Conservation (phyloP, 2,113 vertebrate species). For the Synchiropus splendidus region DNA sequence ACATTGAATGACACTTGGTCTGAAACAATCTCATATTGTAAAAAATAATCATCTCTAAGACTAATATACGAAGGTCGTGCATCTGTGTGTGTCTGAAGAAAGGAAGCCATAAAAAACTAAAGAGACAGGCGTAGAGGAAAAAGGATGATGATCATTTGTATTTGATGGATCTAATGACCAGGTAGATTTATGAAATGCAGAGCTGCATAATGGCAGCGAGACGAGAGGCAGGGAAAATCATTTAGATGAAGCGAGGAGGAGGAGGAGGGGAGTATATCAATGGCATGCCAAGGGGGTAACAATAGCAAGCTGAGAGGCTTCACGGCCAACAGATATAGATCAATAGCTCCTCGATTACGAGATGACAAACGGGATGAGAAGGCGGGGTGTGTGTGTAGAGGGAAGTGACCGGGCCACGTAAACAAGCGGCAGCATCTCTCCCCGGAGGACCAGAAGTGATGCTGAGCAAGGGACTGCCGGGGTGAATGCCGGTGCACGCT, state of each 20-base stretch:
- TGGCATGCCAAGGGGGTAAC: slow-evolving; percentile 46
- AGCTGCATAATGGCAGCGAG: slow-evolving; percentile 42
- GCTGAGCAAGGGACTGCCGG: slow-evolving; percentile 56
- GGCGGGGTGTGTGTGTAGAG: slow-evolving; percentile 26
- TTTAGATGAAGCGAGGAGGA: slow-evolving; percentile 35
- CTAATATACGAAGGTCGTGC: slow-evolving; percentile 18
- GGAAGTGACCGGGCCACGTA: slow-evolving; percentile 48
- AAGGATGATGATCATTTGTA: slow-evolving; percentile 54
- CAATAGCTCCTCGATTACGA: slow-evolving; percentile 53
- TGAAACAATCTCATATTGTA: too few species aligned
- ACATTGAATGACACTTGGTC: too few species aligned
- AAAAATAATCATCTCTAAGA: too few species aligned
- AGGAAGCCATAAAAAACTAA: slow-evolving; percentile 9
- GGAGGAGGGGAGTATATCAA: slow-evolving; percentile 42
- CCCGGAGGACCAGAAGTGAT: slow-evolving; percentile 53
- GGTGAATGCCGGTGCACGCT: slow-evolving; percentile 42
- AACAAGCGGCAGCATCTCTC: slow-evolving; percentile 57
- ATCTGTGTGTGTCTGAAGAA: neutral
- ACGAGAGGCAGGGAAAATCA: slow-evolving; percentile 49
- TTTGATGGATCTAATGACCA: slow-evolving; percentile 61
- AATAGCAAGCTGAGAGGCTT: slow-evolving; percentile 58
- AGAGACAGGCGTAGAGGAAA: slow-evolving; percentile 31
- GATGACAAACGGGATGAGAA: slow-evolving; percentile 32
- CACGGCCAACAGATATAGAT: slow-evolving; percentile 65
- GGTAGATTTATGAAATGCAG: slow-evolving; percentile 51